Percentiles rank a stretch among this genome's conserved stretches.
Evolutionary conservation across 1,140 invertebrate species (phyloP).

Genomic region (Saxidomus purpurata): DNA sequence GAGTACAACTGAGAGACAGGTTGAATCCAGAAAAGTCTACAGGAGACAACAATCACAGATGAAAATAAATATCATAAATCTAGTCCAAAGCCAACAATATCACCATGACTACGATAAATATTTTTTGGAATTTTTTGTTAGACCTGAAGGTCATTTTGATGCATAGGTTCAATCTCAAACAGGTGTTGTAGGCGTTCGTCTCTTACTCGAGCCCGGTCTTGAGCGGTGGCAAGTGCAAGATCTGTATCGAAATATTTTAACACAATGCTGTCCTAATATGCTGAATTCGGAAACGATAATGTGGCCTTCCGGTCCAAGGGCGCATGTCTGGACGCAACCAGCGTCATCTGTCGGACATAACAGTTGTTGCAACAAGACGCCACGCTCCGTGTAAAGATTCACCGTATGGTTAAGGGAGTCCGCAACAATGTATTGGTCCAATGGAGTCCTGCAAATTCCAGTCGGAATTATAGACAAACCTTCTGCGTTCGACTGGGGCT

Average conservation of each 20-base stretch:
- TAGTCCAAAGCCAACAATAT: no score
- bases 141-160: no score
- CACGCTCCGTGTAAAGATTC: conserved; percentile 78
- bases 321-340: conserved; percentile 79
- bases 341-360: conserved; percentile 79
- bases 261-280: conserved; percentile 79
- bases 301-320: conserved; percentile 83
- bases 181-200: conserved; percentile 71
- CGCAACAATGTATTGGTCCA: conserved; percentile 77
- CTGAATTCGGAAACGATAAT: conserved; percentile 81
- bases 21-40: no score
- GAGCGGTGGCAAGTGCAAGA: conserved; percentile 80
- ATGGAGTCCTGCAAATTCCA: conserved; percentile 74
- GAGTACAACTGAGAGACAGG: no score
- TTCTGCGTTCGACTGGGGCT: conserved; percentile 69
- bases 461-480: conserved; percentile 76
- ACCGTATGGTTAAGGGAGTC: conserved; percentile 83
- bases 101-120: no score
- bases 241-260: conserved; percentile 84
- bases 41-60: no score
- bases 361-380: conserved; percentile 76
- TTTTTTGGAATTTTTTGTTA: no score
- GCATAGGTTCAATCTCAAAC: not conserved
- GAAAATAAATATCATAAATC: no score
- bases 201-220: conserved; percentile 78